Evolutionary conservation across 1,140 invertebrate species (phyloP), one percentile per base, ranked within the genome.

Genomic region (Eurosta solidaginis): DNA sequence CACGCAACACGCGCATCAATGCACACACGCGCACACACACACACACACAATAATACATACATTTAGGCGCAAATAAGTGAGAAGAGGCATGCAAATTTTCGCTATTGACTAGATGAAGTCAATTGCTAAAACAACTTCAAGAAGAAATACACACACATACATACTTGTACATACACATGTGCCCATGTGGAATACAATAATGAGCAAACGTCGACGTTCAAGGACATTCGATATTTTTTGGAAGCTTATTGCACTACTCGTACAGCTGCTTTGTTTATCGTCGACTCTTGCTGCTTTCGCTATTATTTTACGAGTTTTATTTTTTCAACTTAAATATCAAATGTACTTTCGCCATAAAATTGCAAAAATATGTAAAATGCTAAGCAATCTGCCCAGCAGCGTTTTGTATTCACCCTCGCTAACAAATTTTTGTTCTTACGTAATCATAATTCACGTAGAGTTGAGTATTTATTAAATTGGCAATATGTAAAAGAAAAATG

Each of bases 21-120:
- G 54, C 7, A 29, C 29, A 29, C 29, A 63, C 7, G 6, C 7
- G 25, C 49, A n/a, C 25, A 47, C 49, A 20, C 14, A 40, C 59
- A 40, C 4, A 36, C 10, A 40, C 40, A 20, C 14, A 40, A 40
- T 6, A 1, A 63, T 27, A 63, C 29, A 36, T 63, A 14, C 7
- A 5, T 40, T 20, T 63, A 14, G 14, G 33, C 3, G 12, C 25
- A n/a, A 17, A 59, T 1, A 59, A 14, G 45, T 14, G 45, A 2
- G 33, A 20, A 10, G 59, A 68, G 33, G 59, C 83, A 85, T 85
- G 83, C 83, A 85, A 85, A 85, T 85, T 85, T 79, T 80, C 82
- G 81, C 83, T 84, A 83, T 85, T 84, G 83, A 83, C 81, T 77
- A n/a, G 22, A 47, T 52, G 63, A 29, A 47, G 40, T 25, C 12